Conservation (phyloP, 53 echinoderm and acorn worm genomes). For the Luidia sarsii region DNA sequence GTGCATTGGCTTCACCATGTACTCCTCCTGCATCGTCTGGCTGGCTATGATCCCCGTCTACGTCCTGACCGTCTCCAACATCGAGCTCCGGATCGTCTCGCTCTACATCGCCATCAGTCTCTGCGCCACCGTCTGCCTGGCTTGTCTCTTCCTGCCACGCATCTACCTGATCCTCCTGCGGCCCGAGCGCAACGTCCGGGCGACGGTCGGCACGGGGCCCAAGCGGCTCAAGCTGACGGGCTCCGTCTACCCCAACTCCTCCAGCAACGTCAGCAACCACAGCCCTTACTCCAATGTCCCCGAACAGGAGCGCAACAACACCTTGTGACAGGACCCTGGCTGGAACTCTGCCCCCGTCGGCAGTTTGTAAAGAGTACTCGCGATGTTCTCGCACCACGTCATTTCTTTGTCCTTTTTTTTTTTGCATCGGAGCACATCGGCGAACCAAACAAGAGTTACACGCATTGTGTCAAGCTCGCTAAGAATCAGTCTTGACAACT, state of each 20-base stretch:
- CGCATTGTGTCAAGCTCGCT: no score
- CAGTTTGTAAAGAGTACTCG: no score
- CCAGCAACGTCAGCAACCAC: constrained; percentile 28
- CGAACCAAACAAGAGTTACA: no score
- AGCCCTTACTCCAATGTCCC: constrained; percentile 17
- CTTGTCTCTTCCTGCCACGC: constrained; percentile 81
- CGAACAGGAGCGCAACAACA: constrained; percentile 32
- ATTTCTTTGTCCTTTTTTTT: no score
- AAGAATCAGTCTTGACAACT: no score
- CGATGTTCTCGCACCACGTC: no score
- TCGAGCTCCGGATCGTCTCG: constrained; percentile 75
- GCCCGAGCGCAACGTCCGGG: constrained; percentile 79
- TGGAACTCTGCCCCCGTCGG: no score
- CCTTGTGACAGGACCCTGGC: constrained; percentile 9
- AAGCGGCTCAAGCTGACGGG: constrained; percentile 14
- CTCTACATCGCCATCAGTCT: constrained; percentile 82
- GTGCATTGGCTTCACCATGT: constrained; percentile 88
- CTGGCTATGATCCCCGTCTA: constrained; percentile 89
- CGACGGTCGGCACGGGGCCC: constrained; percentile 34
- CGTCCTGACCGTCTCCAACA: constrained; percentile 67
- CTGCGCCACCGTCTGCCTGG: constrained; percentile 82
- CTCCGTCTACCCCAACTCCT: constrained; percentile 31
- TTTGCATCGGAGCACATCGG: no score
- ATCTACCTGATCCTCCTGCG: constrained; percentile 82
- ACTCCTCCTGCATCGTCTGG: constrained; percentile 94